Percentiles rank a stretch among this genome's conserved stretches.
These are phyloP conservation scores for Phengaris arion DNA, from an alignment of 2,888 invertebrate genomes.

Conservation along the genomic window DNA sequence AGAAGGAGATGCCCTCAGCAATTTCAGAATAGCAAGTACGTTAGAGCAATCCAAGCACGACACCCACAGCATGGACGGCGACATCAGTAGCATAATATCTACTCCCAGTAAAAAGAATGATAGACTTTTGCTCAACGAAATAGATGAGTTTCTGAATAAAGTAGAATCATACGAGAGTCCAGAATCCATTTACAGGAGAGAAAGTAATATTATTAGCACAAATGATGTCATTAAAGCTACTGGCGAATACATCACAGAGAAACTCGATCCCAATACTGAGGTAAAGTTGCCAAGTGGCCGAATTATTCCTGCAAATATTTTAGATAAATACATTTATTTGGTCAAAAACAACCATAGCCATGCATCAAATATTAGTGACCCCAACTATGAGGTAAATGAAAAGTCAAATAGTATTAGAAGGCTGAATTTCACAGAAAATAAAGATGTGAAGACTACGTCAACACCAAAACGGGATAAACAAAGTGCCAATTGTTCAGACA, in stretches of 20 bases:
- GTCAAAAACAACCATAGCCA: constrained; percentile 55
- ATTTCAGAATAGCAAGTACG: constrained; percentile 42
- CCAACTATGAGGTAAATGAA: constrained; percentile 37
- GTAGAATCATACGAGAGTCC: constrained; percentile 70
- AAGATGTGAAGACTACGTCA: constrained; percentile 68
- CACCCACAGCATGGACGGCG: constrained; percentile 69
- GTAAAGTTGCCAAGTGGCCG: constrained; percentile 62
- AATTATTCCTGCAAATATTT: constrained; percentile 55
- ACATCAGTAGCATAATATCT: constrained; percentile 69
- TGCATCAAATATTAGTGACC: constrained; percentile 40
- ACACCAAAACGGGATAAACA: constrained; percentile 57
- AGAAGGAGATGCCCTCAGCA: constrained; percentile 56
- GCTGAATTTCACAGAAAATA: constrained; percentile 61
- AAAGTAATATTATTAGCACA: constrained; percentile 49
- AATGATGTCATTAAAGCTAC: constrained; percentile 69
- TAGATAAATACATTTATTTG: constrained; percentile 73
- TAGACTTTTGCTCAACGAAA: constrained; percentile 68
- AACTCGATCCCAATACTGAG: constrained; percentile 56
- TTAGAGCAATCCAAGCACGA: constrained; percentile 45
- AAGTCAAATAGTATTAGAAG: constrained; percentile 60
- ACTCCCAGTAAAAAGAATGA: constrained; percentile 72
- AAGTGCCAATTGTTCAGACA: constrained; percentile 47
- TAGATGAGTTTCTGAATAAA: constrained; percentile 71
- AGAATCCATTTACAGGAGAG: constrained; percentile 53
- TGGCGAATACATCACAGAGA: constrained; percentile 63